Evolutionary conservation across 53 echinoderm and acorn worm species (phyloP), one percentile per base, ranked within the genome.

Genomic region (Pentamera pediparva): DNA sequence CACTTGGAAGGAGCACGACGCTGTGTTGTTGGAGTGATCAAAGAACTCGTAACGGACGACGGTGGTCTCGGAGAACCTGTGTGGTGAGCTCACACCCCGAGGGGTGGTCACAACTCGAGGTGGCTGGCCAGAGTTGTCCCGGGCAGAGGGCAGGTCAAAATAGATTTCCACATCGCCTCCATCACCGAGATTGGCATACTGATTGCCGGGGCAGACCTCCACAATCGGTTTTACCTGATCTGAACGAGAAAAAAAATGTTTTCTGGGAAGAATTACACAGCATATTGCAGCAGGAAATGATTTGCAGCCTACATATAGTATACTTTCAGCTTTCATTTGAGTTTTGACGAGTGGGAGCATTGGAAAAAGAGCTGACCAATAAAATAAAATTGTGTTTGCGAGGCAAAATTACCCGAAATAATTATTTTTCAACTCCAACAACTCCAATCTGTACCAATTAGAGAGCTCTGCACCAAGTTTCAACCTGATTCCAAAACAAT

Each of bases 1-100:
- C 11, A 92, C 78, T 31, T 69, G 54, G 37, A 92, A 92, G 37
- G 47, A 67, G 35, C 92, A 92, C 5, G 40, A 52, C 3, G 72
- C 85, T 24, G 76, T 37, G 52, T 85, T 82, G 15, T 72, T 64
- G 17, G 82, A 63, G 9, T 37, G 32, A 60, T 92, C 88, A 36
- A 27, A 67, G 73, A 92, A 92, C 30, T 76, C 65, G 64, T 85
- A 82, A 11, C 61, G 70, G 26, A 89, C 82, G 1, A 21, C 55
- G 4, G 92, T 92, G 61, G 84, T 75, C 22, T 65, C 56, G 1
- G 76, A 78, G 69, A 92, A 88, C 34, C 41, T 55, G 76, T 92
- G 89, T 3, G 92, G 92, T 4, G 92, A 92, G 10, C 13, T 33
- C 12, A 92, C 69, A 52, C 89, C 88, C 22, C 32, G 7, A 7